A percentile compares a stretch with the other conserved stretches of the same genome.
These are phyloP conservation scores for Brachypteracias leptosomus DNA, from an alignment of 2,113 vertebrate species.

Conservation along the genomic window DNA sequence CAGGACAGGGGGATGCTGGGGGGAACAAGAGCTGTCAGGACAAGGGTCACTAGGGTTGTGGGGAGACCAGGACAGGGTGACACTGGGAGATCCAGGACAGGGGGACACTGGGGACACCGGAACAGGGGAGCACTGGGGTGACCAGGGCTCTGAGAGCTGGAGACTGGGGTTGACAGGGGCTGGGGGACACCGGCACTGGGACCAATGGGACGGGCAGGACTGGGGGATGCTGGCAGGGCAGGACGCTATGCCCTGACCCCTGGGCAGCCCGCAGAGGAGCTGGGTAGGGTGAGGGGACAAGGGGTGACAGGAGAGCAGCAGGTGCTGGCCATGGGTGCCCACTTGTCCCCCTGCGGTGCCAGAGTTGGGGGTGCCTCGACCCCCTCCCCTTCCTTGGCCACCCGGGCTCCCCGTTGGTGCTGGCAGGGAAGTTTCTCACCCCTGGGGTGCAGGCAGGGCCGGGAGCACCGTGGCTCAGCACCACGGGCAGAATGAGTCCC, in stretches of 20 bases:
- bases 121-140: not conserved
- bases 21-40: too few species aligned
- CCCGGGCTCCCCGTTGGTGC: not conserved
- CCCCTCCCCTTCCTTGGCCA: not conserved
- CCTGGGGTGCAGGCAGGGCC: not conserved
- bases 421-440: not conserved
- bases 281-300: not conserved
- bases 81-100: not conserved
- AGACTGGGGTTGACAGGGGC: not conserved
- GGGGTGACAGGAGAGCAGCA: not conserved
- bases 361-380: rapidly evolving
- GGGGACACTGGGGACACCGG: not conserved
- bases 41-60: too few species aligned
- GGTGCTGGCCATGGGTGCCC: not conserved
- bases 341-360: not conserved
- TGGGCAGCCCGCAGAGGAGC: not conserved
- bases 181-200: not conserved
- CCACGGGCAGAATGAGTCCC: not conserved
- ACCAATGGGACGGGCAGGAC: not conserved
- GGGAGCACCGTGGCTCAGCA: not conserved
- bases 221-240: not conserved
- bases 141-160: not conserved
- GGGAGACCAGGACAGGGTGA: not conserved
- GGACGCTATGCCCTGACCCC: not conserved
- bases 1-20: not conserved